Conservation (phyloP, 2,797 vertebrate genomes). For the Propithecus perrieri region DNA sequence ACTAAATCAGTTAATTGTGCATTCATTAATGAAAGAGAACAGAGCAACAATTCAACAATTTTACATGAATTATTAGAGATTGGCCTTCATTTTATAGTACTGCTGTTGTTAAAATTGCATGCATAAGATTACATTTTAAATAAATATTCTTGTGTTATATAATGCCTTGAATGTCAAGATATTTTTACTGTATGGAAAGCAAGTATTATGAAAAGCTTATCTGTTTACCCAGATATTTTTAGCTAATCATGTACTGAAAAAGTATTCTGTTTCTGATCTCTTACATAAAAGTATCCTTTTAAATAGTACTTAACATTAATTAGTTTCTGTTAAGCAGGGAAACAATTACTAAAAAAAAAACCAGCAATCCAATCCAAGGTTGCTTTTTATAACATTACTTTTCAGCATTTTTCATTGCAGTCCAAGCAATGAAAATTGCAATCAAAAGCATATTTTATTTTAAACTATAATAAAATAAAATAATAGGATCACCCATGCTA, state of each 20-base stretch:
- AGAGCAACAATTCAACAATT: background rate
- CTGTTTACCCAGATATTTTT: slow-evolving; percentile 23
- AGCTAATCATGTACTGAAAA: slow-evolving; percentile 54
- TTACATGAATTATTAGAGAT: background rate
- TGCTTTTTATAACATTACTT: slow-evolving; percentile 76
- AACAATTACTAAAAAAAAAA: slow-evolving; percentile 70
- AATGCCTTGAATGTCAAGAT: slow-evolving; percentile 38
- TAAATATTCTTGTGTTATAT: background rate
- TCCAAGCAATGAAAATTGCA: slow-evolving; percentile 68
- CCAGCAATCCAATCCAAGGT: slow-evolving; percentile 42
- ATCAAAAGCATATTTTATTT: slow-evolving; percentile 78
- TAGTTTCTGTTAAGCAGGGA: slow-evolving; percentile 77
- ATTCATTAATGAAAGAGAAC: background rate
- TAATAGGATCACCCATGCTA: slow-evolving; percentile 42
- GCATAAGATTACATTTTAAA: background rate
- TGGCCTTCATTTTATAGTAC: background rate
- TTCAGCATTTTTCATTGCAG: slow-evolving; percentile 72
- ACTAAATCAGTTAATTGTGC: background rate
- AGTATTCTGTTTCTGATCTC: slow-evolving; percentile 73
- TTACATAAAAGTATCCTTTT: slow-evolving; percentile 79
- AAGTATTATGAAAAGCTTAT: slow-evolving; percentile 51
- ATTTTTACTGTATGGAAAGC: background rate
- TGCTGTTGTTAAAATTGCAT: background rate
- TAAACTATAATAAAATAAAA: slow-evolving; percentile 65
- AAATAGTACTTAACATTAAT: slow-evolving; percentile 76